A percentile compares a stretch with the other conserved stretches of the same genome.
Conservation (phyloP, 2,888 invertebrate species). For the Latrodectus hesperus region DNA sequence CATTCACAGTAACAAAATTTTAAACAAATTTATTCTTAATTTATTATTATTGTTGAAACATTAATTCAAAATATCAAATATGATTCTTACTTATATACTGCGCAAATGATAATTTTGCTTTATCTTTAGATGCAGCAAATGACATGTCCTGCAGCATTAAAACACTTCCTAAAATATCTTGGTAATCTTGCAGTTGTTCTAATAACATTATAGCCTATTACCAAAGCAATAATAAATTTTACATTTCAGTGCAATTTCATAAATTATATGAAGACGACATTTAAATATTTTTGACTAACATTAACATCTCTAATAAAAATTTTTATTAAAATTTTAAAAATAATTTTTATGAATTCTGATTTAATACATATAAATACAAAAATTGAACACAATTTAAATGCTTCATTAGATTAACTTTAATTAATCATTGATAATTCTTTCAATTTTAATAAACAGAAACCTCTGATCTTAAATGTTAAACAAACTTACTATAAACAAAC, state of each 20-base stretch:
- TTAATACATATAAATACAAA: too few species aligned
- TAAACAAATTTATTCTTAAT: not conserved
- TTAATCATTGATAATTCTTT: too few species aligned
- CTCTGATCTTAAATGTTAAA: too few species aligned
- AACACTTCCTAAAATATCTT: slow-evolving; percentile 73
- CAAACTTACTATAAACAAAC: too few species aligned
- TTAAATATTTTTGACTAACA: not conserved
- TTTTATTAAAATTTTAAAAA: too few species aligned
- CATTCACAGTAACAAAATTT: not conserved
- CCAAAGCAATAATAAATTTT: not conserved
- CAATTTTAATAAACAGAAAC: too few species aligned
- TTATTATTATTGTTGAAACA: not conserved
- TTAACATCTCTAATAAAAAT: not conserved
- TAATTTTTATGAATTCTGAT: too few species aligned
- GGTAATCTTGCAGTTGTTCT: slow-evolving; percentile 82
- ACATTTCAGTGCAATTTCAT: too few species aligned
- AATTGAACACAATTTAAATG: too few species aligned
- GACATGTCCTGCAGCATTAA: slow-evolving; percentile 69
- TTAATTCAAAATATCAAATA: slow-evolving; percentile 9
- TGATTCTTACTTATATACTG: slow-evolving; percentile 81
- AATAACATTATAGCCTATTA: slow-evolving; percentile 84
- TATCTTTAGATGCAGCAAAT: slow-evolving; percentile 66
- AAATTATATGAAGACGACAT: not conserved
- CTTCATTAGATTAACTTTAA: too few species aligned
- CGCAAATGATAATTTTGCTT: slow-evolving; percentile 70